phyloP scores from a whole-genome alignment of 2,113 vertebrate species.

The Lampris incognitus region DNA sequence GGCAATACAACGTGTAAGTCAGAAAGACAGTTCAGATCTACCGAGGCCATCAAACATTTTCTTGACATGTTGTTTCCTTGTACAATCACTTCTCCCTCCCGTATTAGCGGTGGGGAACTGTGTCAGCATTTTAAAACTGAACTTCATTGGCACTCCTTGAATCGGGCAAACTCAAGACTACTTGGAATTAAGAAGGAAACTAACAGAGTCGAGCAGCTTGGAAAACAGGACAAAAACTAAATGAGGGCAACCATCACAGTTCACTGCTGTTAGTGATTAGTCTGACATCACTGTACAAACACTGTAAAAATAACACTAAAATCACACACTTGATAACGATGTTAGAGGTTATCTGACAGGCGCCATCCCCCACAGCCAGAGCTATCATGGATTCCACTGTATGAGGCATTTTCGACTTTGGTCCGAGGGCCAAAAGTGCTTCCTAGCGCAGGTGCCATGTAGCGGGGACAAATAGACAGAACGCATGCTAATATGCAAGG shows the following conservation, averaged over 20 bases:
- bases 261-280: not conserved
- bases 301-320: not conserved
- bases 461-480: too few species aligned
- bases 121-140: not conserved
- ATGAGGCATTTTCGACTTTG: not conserved
- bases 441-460: too few species aligned
- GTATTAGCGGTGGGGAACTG: not conserved
- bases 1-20: not conserved
- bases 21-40: not conserved
- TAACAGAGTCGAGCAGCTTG: not conserved
- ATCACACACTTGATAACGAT: not conserved
- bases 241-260: not conserved
- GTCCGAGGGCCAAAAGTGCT: too few species aligned
- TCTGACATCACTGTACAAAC: not conserved
- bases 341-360: not conserved
- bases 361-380: not conserved
- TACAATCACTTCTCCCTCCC: not conserved
- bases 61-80: not conserved
- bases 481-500: too few species aligned
- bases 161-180: not conserved
- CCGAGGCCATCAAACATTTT: too few species aligned
- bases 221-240: not conserved
- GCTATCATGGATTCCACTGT: not conserved
- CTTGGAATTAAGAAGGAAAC: not conserved
- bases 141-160: not conserved